Percentiles rank a stretch among this genome's conserved stretches.
Conservation (phyloP, 2,113 vertebrate genomes). For the Bos indicus region DNA sequence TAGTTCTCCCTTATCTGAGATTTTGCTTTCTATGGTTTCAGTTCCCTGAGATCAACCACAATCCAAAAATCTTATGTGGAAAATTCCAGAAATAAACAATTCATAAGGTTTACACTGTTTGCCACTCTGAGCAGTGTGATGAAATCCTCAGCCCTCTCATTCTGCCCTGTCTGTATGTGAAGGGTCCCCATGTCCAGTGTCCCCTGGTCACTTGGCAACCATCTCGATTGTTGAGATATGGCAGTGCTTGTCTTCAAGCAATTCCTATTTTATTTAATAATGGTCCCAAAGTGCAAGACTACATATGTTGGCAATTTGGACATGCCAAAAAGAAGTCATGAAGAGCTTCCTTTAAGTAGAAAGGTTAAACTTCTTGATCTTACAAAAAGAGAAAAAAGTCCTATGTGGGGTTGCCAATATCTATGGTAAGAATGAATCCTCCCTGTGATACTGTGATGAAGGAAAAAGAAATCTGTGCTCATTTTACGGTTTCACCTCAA, state of each 20-base stretch:
- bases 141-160: background rate
- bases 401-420: background rate
- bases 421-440: background rate
- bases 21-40: background rate
- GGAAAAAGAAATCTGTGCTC: background rate
- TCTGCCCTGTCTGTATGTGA: background rate
- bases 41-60: background rate
- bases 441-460: background rate
- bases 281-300: background rate
- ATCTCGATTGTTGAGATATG: background rate
- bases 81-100: background rate
- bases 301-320: background rate
- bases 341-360: background rate
- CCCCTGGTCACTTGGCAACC: no score
- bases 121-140: background rate
- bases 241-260: background rate
- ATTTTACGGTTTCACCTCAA: background rate
- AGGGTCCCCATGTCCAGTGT: background rate
- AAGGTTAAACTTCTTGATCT: background rate
- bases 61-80: background rate
- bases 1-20: background rate
- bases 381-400: background rate
- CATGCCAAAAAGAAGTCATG: background rate
- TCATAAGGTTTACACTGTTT: background rate
- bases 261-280: background rate